Base-by-base conservation (phyloP, 2,113 vertebrate species). In the Perca fluviatilis region DNA sequence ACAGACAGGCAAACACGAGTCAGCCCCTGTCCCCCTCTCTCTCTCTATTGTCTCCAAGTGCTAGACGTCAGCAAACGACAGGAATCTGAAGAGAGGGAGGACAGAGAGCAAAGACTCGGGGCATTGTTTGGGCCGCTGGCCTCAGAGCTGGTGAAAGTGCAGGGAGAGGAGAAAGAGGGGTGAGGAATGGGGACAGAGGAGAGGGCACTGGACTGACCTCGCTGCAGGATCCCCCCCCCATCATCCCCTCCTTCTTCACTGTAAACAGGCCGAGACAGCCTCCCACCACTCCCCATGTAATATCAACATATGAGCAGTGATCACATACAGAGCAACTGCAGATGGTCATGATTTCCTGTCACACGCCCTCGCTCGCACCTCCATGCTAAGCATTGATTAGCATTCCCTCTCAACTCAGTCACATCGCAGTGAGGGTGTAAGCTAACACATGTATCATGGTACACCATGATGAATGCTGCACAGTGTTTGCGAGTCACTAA, bases 61-160 rank as follows among this genome's bases (percentile, higher is more conserved):
- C 88, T 78, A 88, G 91, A 95, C 90, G 91, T 94, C 94, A 94
- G 94, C 91, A 91, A 89, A 90, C 76, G 88, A 84, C 88, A 93
- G 89, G 92, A 95, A 95, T 95, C 93, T 75, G 88, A 54, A 89
- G 88, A 90, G 93, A 92, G 86, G 85, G 93, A 91, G 88, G 87
- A 89, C 71, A n/a, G 84, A 58, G 79, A 33, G 87, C 6, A 53
- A 91, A 91, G 91, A 95, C 83, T 90, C 13, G 33, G 43, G 76
- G 67, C 93, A 93, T 94, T 96, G 94, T 95, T 88, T 57, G 50
- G 64, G 60, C 75, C 68, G 62, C 58, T 84, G 86, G 84, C 86
- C 73, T 91, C 68, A 33, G 73, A 80, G 43, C 81, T 5, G 79
- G 88, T 80, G 80, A 93, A 93, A 93, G 91, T 87, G 91, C 93